Evolutionary conservation across 53 echinoderm and acorn worm genomes (phyloP), one percentile per base, ranked within the genome.

Genomic region (Stichopus horrens): DNA sequence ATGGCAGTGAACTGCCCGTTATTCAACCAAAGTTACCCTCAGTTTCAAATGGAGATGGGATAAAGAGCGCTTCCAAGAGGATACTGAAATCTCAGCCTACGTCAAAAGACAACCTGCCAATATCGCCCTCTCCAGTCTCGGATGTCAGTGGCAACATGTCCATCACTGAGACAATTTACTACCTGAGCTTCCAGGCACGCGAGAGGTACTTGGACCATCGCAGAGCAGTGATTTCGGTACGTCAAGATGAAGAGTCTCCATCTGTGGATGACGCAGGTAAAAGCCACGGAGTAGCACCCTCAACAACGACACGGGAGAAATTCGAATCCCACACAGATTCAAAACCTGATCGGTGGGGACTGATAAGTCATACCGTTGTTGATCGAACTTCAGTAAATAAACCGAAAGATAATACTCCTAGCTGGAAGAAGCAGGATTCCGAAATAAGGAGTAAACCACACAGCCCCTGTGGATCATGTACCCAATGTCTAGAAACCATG

Each of bases 101-200:
- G 20, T 55, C 79, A n/a, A 16, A 79, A 4, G 79, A 79, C n/a
- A 13, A 78, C 18, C 52, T 54, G 52, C 19, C 54, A 18, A 14
- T 54, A 1, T 1, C 79, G 7, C 6, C 77, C 4, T 19, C 54
- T 13, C 52, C 79, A 10, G 52, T 53, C 18, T n/a, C 55, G 53
- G 79, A 79, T 20, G 54, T 54, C 54, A 16, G 79, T 1, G 54
- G 55, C 54, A 55, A 79, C 51, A 52, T 79, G 55, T 79, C 79
- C 53, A 79, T 79, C 18, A 79, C 79, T 54, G 79, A 79, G 19
- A 79, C 79, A 0, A 79, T 79, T 54, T 79, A 79, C 79, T 79
- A 79, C 18, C 53, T 79, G 55, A 79, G 79, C 16, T 79, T 79
- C 79, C 79, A 79, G 55, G 79, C 79, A 13, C 79, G 79, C 53